Percentiles rank a stretch among this genome's conserved stretches.
phyloP scores from a whole-genome alignment of 2,888 invertebrate genomes.

The Bibio marci region DNA sequence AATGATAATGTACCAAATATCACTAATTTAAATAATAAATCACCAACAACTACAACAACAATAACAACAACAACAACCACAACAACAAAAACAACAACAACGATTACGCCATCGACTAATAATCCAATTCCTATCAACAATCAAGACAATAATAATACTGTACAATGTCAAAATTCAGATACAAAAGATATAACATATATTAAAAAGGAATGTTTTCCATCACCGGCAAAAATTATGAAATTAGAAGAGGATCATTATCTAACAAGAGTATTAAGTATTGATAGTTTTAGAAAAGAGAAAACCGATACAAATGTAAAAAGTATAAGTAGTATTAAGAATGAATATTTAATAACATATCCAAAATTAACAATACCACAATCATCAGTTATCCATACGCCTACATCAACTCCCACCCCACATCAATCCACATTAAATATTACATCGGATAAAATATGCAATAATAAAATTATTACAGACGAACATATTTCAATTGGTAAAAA shows the following conservation, averaged over 20 bases:
- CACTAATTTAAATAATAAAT: no score
- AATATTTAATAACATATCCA: not conserved
- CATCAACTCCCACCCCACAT: not conserved
- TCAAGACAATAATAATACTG: no score
- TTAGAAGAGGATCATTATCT: conserved; percentile 22
- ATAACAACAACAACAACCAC: no score
- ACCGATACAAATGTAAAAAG: not conserved
- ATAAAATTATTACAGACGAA: conserved; percentile 8
- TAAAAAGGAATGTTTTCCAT: conserved; percentile 10
- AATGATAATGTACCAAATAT: no score
- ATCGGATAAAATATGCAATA: conserved; percentile 7
- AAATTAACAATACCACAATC: not conserved
- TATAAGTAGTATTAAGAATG: not conserved
- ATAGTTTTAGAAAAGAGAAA: no score
- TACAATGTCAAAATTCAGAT: no score
- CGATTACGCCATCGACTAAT: no score
- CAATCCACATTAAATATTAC: conserved; percentile 3
- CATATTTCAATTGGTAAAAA: conserved; percentile 1
- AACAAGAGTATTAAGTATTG: conserved; percentile 22
- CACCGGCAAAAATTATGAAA: conserved; percentile 10
- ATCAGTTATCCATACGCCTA: conserved; percentile 1
- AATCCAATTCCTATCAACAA: no score
- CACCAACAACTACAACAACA: no score
- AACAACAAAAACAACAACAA: no score
- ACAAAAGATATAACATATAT: no score